Base-by-base conservation (phyloP, 2,113 vertebrate genomes). In the Hypocryptadius cinnamomeus region DNA sequence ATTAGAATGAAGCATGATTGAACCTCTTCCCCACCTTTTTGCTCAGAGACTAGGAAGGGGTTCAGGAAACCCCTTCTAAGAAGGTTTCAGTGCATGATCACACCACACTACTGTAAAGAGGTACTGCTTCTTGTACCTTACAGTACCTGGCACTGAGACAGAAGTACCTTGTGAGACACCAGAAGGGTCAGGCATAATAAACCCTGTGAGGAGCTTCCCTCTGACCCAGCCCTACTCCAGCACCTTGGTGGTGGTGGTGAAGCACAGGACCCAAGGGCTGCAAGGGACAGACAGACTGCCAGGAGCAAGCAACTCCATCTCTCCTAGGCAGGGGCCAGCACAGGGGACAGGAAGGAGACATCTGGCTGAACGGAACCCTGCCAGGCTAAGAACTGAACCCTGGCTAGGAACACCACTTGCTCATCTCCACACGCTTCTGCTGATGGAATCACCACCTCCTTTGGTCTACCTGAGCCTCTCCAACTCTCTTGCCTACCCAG, bases 251-350 rank as follows among this genome's bases (percentile, higher is more conserved):
- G 31, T 6, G 3, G 35, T 60, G 57, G 24, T 60, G 31, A 88
- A 77, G 80, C 40, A 42, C 30, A 56, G 47, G 31, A 82, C 37
- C 28, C 40, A 83, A 83, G 27, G 48, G 28, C 54, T 79, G 9
- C 0, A 0, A 64, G n/a, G 83, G 39, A 83, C 72, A 83, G 80
- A 77, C 74, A 30, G 63, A 85, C 79, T 61, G 61, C 70, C 70
- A 87, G 84, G 18, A 90, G 56, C 71, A 59, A 79, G 60, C 0
- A 0, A 65, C 72, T 84, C 60, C 64, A 61, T 17, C 0, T 0
- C 19, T 85, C 44, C 31, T 23, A 61, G 76, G 76, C 21, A 1
- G 61, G 50, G 59, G 37, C 79, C 7, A 1, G 79, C 68, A 85
- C 30, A 78, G 56, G 68, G 60, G 90, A 85, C 33, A 71, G 56